Evolutionary conservation across 2,797 vertebrate species (phyloP), one percentile per base, ranked within the genome.

Genomic region (Notolepis coatsorum): DNA sequence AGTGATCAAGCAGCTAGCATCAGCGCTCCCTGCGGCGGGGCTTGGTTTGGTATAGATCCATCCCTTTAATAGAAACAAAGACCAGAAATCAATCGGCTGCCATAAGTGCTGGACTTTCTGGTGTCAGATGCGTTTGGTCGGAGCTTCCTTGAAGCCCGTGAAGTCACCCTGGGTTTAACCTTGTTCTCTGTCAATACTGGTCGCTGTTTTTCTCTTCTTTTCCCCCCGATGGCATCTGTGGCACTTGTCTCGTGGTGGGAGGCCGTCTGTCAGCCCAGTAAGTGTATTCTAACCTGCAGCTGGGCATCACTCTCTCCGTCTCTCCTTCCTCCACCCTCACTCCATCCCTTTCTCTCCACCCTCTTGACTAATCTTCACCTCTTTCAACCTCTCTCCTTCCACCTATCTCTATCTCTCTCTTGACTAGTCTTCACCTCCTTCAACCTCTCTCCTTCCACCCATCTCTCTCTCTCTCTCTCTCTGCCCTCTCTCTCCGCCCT

Each of bases 101-200:
- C 82, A 86, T 78, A 81, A 75, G 70, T 21, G 33, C 43, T 82
- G 67, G 71, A 65, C 74, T 80, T n/a, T 89, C 79, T 85, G 53
- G 71, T 88, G 84, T 91, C 91, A 89, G 69, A 84, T 86, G 67
- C 83, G 73, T 65, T 77, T 71, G 52, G 57, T 70, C 30, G 50
- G 45, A 68, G 66, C 64, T 67, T 75, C 60, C 63, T 69, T 63
- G 65, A 73, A 43, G 72, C 73, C 25, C 47, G 51, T 69, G 65
- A 71, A 78, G 82, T 87, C 89, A 80, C 78, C 82, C 68, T 52
- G 27, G 77, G 74, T 85, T 86, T 89, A 89, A 88, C 88, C 86
- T 86, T 83, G 81, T 87, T 86, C 83, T 89, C 81, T 78, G 86
- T 87, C 89, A 88, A 82, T 75, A 81, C 68, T 73, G 79, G 59